Percentiles rank a stretch among this genome's conserved stretches.
Conservation (phyloP, 2,113 vertebrate genomes). For the Recurvirostra avosetta region DNA sequence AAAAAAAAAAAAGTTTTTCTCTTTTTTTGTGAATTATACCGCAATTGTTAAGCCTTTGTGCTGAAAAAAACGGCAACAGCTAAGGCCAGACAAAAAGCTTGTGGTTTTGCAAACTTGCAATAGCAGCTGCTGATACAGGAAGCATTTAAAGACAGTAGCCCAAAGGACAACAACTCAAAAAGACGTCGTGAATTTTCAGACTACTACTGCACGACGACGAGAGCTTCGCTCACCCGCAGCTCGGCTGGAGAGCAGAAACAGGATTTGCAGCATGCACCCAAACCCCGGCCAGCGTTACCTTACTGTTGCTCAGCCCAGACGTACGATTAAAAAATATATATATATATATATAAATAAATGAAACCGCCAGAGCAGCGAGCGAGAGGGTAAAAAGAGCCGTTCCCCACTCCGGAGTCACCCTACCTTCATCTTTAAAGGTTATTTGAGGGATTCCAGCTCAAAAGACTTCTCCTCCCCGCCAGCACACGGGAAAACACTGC, state of each 20-base stretch:
- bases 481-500: slow-evolving; percentile 41
- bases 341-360: not conserved
- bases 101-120: slow-evolving; percentile 64
- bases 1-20: not conserved
- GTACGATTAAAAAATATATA: not conserved
- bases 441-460: slow-evolving; percentile 92
- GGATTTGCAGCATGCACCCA: not conserved
- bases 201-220: not conserved
- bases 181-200: not conserved
- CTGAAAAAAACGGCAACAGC: not conserved
- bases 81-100: slow-evolving; percentile 65
- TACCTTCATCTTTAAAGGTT: slow-evolving; percentile 93
- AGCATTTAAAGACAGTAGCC: slow-evolving; percentile 62
- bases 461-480: slow-evolving; percentile 58
- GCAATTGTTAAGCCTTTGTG: not conserved
- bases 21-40: not conserved
- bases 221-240: not conserved
- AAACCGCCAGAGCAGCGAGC: not conserved
- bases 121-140: slow-evolving; percentile 73
- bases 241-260: not conserved
- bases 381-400: not conserved
- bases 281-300: not conserved
- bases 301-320: not conserved
- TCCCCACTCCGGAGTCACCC: slow-evolving; percentile 42
- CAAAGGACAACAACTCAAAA: slow-evolving; percentile 55